Percentiles rank a stretch among this genome's conserved stretches.
These are phyloP conservation scores for Drosophila quadrilineata DNA, from an alignment of 1,140 invertebrate species.

Conservation along the genomic window DNA sequence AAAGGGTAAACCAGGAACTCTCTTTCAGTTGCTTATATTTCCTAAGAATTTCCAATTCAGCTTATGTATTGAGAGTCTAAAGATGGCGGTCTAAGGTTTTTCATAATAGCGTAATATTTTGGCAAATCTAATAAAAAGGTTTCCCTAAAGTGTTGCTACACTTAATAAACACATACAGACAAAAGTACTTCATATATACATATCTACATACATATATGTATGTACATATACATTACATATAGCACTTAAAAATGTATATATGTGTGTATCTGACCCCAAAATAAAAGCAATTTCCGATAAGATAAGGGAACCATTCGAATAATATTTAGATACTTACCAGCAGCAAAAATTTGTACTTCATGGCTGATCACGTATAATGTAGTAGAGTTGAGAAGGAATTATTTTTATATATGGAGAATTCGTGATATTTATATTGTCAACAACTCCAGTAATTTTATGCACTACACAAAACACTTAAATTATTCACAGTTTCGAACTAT, in stretches of 20 bases:
- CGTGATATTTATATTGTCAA: background rate
- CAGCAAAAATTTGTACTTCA: constrained; percentile 58
- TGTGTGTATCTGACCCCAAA: constrained; percentile 7
- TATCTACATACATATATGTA: background rate
- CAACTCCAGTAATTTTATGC: constrained; percentile 5
- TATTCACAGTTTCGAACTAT: constrained; percentile 29
- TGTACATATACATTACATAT: background rate
- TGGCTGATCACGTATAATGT: constrained; percentile 29
- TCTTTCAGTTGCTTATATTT: too few relatives aligned
- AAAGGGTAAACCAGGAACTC: too few relatives aligned
- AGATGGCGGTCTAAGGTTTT: too few relatives aligned
- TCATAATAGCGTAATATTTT: too few relatives aligned
- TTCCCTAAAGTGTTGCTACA: constrained; percentile 10
- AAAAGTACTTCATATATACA: background rate
- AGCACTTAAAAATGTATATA: too few relatives aligned
- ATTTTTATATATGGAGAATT: background rate
- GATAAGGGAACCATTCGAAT: constrained; percentile 45
- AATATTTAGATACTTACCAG: constrained; percentile 56
- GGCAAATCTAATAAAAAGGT: constrained; percentile 52
- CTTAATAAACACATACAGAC: background rate
- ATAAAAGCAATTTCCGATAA: constrained; percentile 53
- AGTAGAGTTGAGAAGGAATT: background rate
- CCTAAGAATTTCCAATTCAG: too few relatives aligned
- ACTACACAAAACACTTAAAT: constrained; percentile 9
- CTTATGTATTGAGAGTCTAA: too few relatives aligned